phyloP scores from a whole-genome alignment of 2,888 invertebrate genomes.

The Tromatobia lineatoria region DNA sequence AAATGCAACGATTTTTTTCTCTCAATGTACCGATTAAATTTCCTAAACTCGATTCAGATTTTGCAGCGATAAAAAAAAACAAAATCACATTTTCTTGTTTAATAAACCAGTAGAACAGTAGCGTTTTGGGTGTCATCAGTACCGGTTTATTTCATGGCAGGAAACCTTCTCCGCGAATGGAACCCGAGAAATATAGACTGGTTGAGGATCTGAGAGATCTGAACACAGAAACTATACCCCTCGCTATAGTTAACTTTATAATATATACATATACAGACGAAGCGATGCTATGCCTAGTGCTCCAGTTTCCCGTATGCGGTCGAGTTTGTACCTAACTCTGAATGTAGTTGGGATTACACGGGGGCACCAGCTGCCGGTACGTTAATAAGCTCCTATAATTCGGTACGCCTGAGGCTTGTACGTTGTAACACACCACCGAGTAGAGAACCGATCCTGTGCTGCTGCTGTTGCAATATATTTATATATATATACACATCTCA shows the following conservation, averaged over 20 bases:
- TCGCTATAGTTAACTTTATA: conserved; percentile 10
- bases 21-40: too few relatives aligned
- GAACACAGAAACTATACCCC: conserved; percentile 13
- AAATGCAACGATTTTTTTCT: too few relatives aligned
- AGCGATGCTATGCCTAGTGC: conserved; percentile 26
- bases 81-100: neutral
- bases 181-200: conserved; percentile 33
- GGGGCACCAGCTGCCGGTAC: conserved; percentile 77
- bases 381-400: conserved; percentile 80
- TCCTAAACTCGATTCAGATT: too few relatives aligned
- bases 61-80: neutral
- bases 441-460: conserved; percentile 29
- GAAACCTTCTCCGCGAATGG: conserved; percentile 75
- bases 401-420: conserved; percentile 63
- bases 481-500: conserved; percentile 53
- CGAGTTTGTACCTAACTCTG: conserved; percentile 68
- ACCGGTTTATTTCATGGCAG: conserved; percentile 70
- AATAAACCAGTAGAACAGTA: neutral
- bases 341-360: conserved; percentile 74
- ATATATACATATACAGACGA: neutral
- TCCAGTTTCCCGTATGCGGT: conserved; percentile 54
- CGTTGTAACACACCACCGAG: conserved; percentile 66
- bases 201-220: conserved; percentile 49
- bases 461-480: conserved; percentile 6
- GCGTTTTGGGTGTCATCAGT: conserved; percentile 23